Conservation (phyloP, 37 sponge, comb jelly and placozoan species). For the Dysidea cf. avara region DNA sequence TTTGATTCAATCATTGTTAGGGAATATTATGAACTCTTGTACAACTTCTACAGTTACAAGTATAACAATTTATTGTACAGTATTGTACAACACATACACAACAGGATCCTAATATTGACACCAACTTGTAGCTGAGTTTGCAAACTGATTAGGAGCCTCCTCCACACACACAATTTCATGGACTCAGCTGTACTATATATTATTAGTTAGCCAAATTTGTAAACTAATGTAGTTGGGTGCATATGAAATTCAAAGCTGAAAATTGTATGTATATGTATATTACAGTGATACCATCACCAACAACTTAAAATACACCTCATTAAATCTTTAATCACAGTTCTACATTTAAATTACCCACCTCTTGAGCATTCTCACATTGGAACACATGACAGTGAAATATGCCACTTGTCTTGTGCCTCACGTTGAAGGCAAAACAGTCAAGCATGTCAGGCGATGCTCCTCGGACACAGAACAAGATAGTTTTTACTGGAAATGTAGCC, state of each 20-base stretch:
- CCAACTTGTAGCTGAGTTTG: too few species aligned
- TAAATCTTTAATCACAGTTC: not conserved
- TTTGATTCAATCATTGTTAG: too few species aligned
- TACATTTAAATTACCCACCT: constrained; percentile 28
- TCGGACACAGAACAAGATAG: constrained; percentile 83
- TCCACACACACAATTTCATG: too few species aligned
- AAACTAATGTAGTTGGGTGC: not conserved
- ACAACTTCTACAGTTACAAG: too few species aligned
- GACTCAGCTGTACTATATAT: too few species aligned
- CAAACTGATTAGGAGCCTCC: too few species aligned
- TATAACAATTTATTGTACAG: too few species aligned
- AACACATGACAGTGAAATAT: constrained; percentile 86
- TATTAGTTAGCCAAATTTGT: too few species aligned
- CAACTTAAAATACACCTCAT: not conserved
- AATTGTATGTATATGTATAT: not conserved
- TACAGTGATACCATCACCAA: not conserved
- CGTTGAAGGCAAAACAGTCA: constrained; percentile 84
- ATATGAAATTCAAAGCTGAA: not conserved
- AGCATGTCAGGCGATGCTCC: constrained; percentile 39
- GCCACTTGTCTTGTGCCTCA: constrained; percentile 58
- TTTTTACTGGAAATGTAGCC: constrained; percentile 39
- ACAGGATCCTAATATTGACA: too few species aligned
- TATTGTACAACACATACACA: too few species aligned
- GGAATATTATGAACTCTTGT: too few species aligned
- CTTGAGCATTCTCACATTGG: constrained; percentile 26